A percentile compares a stretch with the other conserved stretches of the same genome.
Evolutionary conservation across 1,140 invertebrate species (phyloP).

Genomic region (Calliphora vicina): DNA sequence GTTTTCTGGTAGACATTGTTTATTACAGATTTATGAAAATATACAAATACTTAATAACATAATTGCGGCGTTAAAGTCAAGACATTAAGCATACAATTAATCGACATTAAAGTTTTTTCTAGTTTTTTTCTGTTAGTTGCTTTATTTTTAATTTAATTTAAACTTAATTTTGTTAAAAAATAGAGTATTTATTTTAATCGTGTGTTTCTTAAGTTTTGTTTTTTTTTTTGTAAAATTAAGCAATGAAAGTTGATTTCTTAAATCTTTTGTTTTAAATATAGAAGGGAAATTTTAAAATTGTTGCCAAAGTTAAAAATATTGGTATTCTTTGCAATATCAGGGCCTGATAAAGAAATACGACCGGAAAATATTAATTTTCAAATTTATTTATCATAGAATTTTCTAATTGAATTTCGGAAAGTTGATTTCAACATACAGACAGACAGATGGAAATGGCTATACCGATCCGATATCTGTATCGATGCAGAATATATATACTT

Average conservation of each 20-base stretch:
- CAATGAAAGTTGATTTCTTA: background rate
- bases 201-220: background rate
- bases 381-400: no score
- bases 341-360: no score
- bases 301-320: no score
- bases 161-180: background rate
- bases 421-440: no score
- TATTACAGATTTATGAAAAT: background rate
- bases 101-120: background rate
- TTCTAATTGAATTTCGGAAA: no score
- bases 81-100: background rate
- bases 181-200: background rate
- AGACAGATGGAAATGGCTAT: no score
- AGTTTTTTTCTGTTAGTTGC: background rate
- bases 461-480: no score
- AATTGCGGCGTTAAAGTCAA: background rate
- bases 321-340: no score
- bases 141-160: background rate
- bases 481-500: no score
- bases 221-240: no score
- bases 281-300: no score
- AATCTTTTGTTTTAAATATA: background rate
- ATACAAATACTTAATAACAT: background rate
- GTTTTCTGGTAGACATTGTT: background rate
- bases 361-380: no score